Evolutionary conservation across 2,888 invertebrate genomes (phyloP), one percentile per base, ranked within the genome.

Genomic region (Nephrotoma appendiculata): DNA sequence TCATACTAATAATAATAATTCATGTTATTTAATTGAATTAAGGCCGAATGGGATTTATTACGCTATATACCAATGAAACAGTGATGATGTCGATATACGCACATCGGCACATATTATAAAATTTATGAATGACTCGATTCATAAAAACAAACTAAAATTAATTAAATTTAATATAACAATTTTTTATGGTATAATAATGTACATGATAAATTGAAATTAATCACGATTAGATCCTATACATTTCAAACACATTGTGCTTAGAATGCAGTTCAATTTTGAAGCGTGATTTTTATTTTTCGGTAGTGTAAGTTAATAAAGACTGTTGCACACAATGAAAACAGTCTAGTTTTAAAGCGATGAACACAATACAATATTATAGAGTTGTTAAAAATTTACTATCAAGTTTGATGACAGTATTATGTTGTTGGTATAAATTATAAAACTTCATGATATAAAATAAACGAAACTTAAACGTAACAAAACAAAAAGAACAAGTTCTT

Each of bases 41-140:
- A 84, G 84, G 84, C n/a, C 84, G 84, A 84, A 84, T 84, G 43
- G 84, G 84, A 84, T 84, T 84, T 84, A 84, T 84, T 71, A 71
- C 71, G 7, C 71, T 71, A n/a, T n/a, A n/a, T n/a, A 9, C 71
- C 31, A 71, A 71, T 52, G 5, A 15, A 52, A 31, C 31, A 15
- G 52, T 15, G 44, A 52, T 15, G 52, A 52, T 52, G 52, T 15
- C 71, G 71, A 71, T 31, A 31, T 31, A 71, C 31, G 71, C 31
- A 0, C 31, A 31, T 31, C 31, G 31, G 31, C 19, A 71, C 9
- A 71, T 71, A 71, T 71, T 71, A 71, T 71, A 71, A 71, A 71
- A 71, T 71, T 71, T 71, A 71, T 71, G 71, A 71, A 71, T 71
- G 71, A 71, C 71, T 71, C 9, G 71, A 71, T 71, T 71, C 71